Evolutionary conservation across 2,888 invertebrate species (phyloP).

Genomic region (Cataglyphis rosenhaueri): DNA sequence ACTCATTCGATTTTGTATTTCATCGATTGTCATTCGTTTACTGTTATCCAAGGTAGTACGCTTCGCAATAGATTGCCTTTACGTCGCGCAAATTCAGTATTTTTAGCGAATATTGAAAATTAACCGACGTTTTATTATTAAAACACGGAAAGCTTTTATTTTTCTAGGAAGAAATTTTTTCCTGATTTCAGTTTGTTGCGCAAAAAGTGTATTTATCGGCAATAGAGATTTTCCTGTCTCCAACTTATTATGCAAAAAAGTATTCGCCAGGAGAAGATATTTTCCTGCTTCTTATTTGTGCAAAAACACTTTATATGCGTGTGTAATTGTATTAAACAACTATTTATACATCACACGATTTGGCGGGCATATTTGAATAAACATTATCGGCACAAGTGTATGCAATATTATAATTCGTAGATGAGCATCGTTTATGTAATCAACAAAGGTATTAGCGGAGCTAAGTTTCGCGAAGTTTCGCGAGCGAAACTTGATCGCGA

Average conservation of each 20-base stretch:
- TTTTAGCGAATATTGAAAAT: background rate
- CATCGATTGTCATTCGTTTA: conserved; percentile 44
- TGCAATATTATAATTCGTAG: background rate
- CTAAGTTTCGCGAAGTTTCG: conserved; percentile 30
- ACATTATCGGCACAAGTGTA: background rate
- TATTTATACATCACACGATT: background rate
- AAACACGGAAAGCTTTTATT: background rate
- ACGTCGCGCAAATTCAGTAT: conserved; percentile 21
- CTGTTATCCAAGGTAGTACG: conserved; percentile 36
- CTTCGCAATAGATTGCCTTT: conserved; percentile 24
- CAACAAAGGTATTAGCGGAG: conserved; percentile 14
- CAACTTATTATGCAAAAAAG: no score
- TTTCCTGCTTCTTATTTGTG: background rate
- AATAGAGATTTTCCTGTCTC: no score
- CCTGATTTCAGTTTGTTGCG: background rate
- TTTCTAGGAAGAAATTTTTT: background rate
- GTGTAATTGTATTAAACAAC: background rate
- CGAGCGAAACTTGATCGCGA: conserved; percentile 40
- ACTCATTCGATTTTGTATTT: conserved; percentile 49
- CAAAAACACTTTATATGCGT: background rate
- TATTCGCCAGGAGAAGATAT: background rate
- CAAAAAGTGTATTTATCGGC: background rate
- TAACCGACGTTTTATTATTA: background rate
- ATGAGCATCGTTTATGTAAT: conserved; percentile 35
- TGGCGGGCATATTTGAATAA: conserved; percentile 1